Percentiles rank a stretch among this genome's conserved stretches.
phyloP scores from a whole-genome alignment of 2,888 invertebrate genomes.

The Drosophila helvetica region DNA sequence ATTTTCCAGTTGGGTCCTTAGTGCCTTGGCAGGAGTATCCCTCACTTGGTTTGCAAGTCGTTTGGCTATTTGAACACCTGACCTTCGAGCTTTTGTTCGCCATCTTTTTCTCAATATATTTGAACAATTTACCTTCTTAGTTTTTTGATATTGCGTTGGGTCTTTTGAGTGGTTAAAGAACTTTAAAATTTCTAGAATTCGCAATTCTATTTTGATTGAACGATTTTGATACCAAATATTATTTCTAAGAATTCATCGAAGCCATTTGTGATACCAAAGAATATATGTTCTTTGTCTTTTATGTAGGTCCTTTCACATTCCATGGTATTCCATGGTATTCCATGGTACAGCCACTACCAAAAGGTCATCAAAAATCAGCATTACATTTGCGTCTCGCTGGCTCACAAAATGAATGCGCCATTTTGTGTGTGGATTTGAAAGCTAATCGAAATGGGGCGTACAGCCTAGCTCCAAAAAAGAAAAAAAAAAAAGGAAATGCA shows the following conservation, averaged over 20 bases:
- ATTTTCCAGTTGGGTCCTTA: no score
- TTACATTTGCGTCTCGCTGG: constrained; percentile 12
- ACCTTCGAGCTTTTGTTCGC: not conserved
- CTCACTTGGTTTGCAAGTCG: no score
- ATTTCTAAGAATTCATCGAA: no score
- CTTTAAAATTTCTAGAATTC: not conserved
- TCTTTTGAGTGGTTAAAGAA: not conserved
- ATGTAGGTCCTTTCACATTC: not conserved
- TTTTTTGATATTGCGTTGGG: not conserved
- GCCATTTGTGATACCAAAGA: not conserved
- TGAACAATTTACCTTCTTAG: not conserved
- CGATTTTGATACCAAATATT: no score
- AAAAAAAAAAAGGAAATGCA: constrained; percentile 18
- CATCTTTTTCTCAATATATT: not conserved
- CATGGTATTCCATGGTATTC: not conserved
- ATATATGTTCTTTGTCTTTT: constrained; percentile 1
- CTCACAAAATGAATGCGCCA: constrained; percentile 47
- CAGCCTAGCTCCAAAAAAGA: constrained; percentile 21
- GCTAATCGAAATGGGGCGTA: constrained; percentile 55
- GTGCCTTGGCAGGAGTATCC: no score
- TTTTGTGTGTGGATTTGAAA: constrained; percentile 54
- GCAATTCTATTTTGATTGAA: no score
- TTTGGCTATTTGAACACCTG: not conserved
- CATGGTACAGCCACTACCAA: constrained; percentile 30
- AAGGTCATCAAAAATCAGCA: not conserved